phyloP scores from a whole-genome alignment of 2,113 vertebrate species.

The Archilochus colubris region DNA sequence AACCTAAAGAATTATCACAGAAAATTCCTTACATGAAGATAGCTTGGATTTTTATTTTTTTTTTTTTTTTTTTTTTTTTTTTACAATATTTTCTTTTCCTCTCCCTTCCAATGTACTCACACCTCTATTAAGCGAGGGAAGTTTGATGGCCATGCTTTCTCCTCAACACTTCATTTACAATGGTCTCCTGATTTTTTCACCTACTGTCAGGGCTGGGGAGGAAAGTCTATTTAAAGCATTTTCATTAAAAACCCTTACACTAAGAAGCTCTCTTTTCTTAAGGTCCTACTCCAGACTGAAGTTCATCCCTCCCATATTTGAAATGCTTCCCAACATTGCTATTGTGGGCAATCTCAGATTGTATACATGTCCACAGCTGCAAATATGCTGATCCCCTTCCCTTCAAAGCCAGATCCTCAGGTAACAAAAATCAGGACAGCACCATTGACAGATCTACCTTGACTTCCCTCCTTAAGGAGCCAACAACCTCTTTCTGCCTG shows the following conservation, averaged over 20 bases:
- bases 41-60: neutral
- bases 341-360: neutral
- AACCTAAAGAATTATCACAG: neutral
- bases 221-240: neutral
- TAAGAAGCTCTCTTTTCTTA: neutral
- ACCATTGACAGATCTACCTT: neutral
- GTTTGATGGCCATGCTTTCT: neutral
- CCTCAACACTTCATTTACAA: neutral
- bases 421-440: neutral
- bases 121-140: neutral
- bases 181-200: neutral
- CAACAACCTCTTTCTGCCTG: neutral
- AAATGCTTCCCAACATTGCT: neutral
- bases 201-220: neutral
- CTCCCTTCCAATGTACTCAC: neutral
- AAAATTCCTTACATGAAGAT: neutral
- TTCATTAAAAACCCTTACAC: neutral
- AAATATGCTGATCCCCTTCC: neutral
- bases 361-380: neutral
- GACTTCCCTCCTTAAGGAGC: neutral
- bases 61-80: neutral
- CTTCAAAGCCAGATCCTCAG: neutral
- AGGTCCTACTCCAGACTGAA: neutral
- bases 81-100: neutral
- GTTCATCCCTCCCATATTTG: neutral